A percentile compares a stretch with the other conserved stretches of the same genome.
These are phyloP conservation scores for Nothoprocta pentlandii DNA, from an alignment of 2,113 vertebrate species.

Conservation along the genomic window DNA sequence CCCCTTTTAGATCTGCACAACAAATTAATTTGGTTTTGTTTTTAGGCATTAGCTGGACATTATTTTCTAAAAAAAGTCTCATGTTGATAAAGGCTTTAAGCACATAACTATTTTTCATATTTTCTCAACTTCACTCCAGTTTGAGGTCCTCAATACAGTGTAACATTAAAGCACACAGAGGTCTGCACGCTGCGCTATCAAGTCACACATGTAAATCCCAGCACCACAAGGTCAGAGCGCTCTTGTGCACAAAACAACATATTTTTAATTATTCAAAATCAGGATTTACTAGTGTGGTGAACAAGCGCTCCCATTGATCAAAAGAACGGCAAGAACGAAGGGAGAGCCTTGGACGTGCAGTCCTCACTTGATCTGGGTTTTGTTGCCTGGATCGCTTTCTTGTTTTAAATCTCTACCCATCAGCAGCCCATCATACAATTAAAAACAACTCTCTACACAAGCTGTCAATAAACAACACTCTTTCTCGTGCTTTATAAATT, in stretches of 20 bases:
- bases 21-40: neutral
- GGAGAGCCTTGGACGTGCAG: neutral
- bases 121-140: neutral
- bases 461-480: neutral
- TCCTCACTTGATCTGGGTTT: neutral
- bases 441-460: slow-evolving; percentile 25
- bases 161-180: neutral
- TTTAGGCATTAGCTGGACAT: neutral
- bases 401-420: neutral
- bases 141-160: neutral
- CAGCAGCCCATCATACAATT: neutral
- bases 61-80: neutral
- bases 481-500: neutral
- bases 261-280: neutral
- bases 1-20: neutral
- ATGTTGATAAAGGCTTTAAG: neutral
- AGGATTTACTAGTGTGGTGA: neutral
- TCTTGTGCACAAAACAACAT: neutral
- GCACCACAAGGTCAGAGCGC: neutral
- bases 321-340: neutral
- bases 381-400: neutral
- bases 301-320: neutral
- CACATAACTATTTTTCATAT: neutral
- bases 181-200: neutral
- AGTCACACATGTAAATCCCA: neutral